Base-by-base conservation (phyloP, 2,113 vertebrate species). In the Cinclus mexicanus region DNA sequence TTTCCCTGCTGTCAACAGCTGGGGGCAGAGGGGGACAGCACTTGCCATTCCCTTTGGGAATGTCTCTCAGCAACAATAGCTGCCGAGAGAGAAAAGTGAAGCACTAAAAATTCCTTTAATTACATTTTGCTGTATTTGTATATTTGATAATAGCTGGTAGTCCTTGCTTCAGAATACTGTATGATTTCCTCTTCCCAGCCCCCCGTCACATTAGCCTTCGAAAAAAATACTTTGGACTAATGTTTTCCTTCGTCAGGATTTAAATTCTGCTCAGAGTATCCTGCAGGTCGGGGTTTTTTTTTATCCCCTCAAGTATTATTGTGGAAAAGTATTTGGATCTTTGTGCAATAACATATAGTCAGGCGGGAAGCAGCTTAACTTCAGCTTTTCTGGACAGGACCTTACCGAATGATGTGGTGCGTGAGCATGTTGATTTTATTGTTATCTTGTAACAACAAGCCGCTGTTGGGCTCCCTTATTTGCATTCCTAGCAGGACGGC, bases 401-500 rank as follows among this genome's bases (percentile, higher is more conserved):
- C 75, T 47, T 10, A 52, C 87, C 39, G 78, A 69, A 85, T 71
- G 94, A 92, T 33, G 56, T 39, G 76, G 65, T 41, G 70, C 7
- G 4, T 76, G 93, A 96, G 24, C 70, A 53, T 56, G 89, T 72
- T 59, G 84, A 72, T 91, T 92, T 89, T 89, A 18, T 87, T 93
- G 46, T 92, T 93, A 23, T 91, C 82, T 85, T 63, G 63, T 87
- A 65, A 83, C 72, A 92, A 39, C 69, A 87, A 25, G 50, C 16
- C 25, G 33, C 92, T 67, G 56, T 68, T 78, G 82, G 72, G 86
- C 90, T 89, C 60, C 64, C 90, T 94, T 86, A 85, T 96, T 96
- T 96, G 92, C 88, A 95, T 97, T 95, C 96, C 94, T 83, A 90
- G 83, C 67, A 90, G 92, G 92, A 83, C 23, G 17, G 49, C 92